Base-by-base conservation (phyloP, 2,888 invertebrate species). In the Carpatolechia fugitivella region DNA sequence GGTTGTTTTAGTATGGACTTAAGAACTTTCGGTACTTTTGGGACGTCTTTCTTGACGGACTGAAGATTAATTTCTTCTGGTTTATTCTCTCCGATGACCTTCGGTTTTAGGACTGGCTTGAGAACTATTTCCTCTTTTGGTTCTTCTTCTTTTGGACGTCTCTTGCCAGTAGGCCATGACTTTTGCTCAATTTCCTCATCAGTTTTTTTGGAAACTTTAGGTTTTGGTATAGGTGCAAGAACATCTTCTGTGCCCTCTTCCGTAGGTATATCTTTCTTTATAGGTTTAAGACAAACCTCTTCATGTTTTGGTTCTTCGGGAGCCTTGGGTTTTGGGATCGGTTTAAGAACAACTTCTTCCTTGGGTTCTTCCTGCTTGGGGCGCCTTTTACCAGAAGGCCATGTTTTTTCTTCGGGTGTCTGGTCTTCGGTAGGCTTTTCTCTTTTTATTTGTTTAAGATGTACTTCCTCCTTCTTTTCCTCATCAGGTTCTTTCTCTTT, bases 281-380 rank as follows among this genome's bases (percentile, higher is more conserved):
- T 56, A 80, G 80, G 4, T 72, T 79, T 88, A 63, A 77, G 72
- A 59, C 85, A 79, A 6, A 86, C 76, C 71, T 71, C 53, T 74
- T 78, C 54, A 71, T 77, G 2, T 82, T 66, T 74, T 66, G 10
- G 48, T 75, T 77, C 78, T 76, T 82, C 64, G 7, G 58, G 16
- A 10, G 54, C 36, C 38, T 60, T 57, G 20, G 60, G 68, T 55
- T 68, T 69, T 7, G 65, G 70, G 0, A 66, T 48, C 48, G 67
- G 73, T 61, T 61, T 66, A 0, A 65, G 57, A 5, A 69, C 60
- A 55, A 76, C 72, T 52, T 81, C 78, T 70, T 83, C 74, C 46
- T 80, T 79, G 0, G 74, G 59, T 56, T 76, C 72, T 62, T 64
- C 60, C 61, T 67, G 68, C 36, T 66, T 63, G 0, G 71, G 56